phyloP scores from a whole-genome alignment of 1,140 invertebrate genomes.

The Drosophila pandora region DNA sequence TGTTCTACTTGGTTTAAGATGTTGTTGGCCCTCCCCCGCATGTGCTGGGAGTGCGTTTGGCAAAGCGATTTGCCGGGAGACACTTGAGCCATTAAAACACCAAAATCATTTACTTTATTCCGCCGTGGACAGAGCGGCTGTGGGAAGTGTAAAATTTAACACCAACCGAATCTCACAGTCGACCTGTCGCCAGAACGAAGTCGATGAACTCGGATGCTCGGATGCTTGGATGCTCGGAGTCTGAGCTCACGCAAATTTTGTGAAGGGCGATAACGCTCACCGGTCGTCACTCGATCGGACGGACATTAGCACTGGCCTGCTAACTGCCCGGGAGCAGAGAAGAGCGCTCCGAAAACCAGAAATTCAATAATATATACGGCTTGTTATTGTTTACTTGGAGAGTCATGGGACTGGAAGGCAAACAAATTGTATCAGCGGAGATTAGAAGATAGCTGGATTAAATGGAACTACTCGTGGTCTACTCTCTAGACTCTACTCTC shows the following conservation, averaged over 20 bases:
- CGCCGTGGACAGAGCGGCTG: not conserved
- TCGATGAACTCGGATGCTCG: conserved; percentile 52
- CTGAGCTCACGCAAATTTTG: conserved; percentile 9
- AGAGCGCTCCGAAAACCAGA: conserved; percentile 34
- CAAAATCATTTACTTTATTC: conserved; percentile 22
- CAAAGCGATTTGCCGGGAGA: conserved; percentile 39
- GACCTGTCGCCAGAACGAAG: conserved; percentile 52
- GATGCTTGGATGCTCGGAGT: conserved; percentile 25
- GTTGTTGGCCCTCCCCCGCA: conserved; percentile 51
- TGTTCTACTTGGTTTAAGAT: conserved; percentile 81
- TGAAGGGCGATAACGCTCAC: conserved; percentile 44
- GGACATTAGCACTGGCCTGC: conserved; percentile 65
- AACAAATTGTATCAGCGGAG: not conserved
- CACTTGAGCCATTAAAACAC: conserved; percentile 51
- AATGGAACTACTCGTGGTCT: too few relatives aligned
- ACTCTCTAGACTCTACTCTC: too few relatives aligned
- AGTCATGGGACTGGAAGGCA: not conserved
- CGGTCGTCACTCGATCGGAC: conserved; percentile 45
- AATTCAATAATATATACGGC: conserved; percentile 21
- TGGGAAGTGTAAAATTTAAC: conserved; percentile 51
- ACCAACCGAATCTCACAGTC: conserved; percentile 58
- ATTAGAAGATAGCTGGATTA: not conserved
- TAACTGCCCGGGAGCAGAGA: conserved; percentile 34
- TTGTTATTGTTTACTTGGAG: conserved; percentile 20
- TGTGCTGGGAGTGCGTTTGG: conserved; percentile 46